Percentiles rank a stretch among this genome's conserved stretches.
Evolutionary conservation across 2,888 invertebrate genomes (phyloP).

Genomic region (Electrophaes corylata): DNA sequence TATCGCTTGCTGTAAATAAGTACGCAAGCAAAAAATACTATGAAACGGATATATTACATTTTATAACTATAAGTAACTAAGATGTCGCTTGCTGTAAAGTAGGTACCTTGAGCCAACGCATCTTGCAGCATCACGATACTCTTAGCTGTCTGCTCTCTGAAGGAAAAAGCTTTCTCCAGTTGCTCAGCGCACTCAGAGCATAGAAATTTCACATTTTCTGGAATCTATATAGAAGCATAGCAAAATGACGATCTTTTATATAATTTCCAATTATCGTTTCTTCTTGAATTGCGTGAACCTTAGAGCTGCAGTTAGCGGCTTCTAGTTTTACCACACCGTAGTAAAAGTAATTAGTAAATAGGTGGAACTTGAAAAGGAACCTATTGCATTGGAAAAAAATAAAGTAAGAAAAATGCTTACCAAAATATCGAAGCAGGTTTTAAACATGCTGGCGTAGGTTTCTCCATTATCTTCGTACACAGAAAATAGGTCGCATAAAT

Average conservation of each 20-base stretch:
- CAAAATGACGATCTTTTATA: neutral
- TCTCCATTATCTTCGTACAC: constrained; percentile 69
- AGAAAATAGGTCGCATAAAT: constrained; percentile 81
- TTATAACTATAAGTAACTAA: too few relatives aligned
- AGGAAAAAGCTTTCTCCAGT: constrained; percentile 57
- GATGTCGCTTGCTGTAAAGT: too few relatives aligned
- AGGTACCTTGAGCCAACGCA: constrained; percentile 21
- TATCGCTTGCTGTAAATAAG: too few relatives aligned
- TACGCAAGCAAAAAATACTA: too few relatives aligned
- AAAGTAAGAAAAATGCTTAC: constrained; percentile 45
- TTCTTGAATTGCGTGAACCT: neutral
- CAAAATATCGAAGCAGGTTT: constrained; percentile 76
- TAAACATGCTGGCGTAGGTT: constrained; percentile 75
- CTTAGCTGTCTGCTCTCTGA: constrained; percentile 64
- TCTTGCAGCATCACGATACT: constrained; percentile 60
- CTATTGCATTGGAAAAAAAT: constrained; percentile 9
- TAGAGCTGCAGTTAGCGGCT: neutral
- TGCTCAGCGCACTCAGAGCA: constrained; percentile 66
- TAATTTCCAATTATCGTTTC: neutral
- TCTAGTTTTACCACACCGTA: neutral
- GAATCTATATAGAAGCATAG: constrained; percentile 48
- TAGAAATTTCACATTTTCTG: constrained; percentile 65
- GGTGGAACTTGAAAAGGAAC: constrained; percentile 11
- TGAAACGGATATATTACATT: too few relatives aligned
- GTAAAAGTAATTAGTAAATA: neutral